Base-by-base conservation (phyloP, 2,888 invertebrate genomes). In the Sarcophaga subvicina region DNA sequence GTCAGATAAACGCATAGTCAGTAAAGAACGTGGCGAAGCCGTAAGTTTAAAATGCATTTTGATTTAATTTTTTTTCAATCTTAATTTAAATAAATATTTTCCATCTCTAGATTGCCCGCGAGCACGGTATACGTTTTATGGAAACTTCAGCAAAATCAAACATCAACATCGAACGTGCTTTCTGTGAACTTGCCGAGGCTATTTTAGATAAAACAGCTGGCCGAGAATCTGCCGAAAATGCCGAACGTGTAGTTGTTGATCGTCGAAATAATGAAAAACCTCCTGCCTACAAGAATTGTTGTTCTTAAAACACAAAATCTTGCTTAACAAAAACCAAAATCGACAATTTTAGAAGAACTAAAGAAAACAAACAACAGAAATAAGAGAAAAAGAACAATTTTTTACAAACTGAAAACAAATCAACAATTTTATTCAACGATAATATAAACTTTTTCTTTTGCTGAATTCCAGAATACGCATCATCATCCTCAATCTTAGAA, bases 101-200 rank as follows among this genome's bases (percentile, higher is more conserved):
- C 93, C 10, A 10, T 37, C 10, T 10, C 14, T 94, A 98, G 98
- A 98, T 99, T 94, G 98, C 98, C 64, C 95, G 97, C 91, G 98
- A 99, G 94, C 98, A 99, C 94, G 95, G 97, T 90, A 98, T 99
- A 93, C 96, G 98, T 89, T 99, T 99, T 95, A 97, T 99, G 97
- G 99, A 99, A 95, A 99, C 99, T 83, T 98, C 98, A 88, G 99
- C 99, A 88, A 99, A 99, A 95, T 97, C 98, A 82, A 98, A 98
- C 94, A 97, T 98, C 91, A 99, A 99, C 94, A 98, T 99, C 92
- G 99, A 99, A 93, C 96, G 96, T 92, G 98, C 99, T 85, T 99
- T 99, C 95, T 97, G 97, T 92, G 98, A 98, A 94, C 94, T 99
- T 93, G 98, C 99, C 78, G 97, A 98, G 95, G 98, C 98, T 91